These are phyloP conservation scores for Thripadectes ignobilis DNA, from an alignment of 2,797 vertebrate species.

Conservation along the genomic window DNA sequence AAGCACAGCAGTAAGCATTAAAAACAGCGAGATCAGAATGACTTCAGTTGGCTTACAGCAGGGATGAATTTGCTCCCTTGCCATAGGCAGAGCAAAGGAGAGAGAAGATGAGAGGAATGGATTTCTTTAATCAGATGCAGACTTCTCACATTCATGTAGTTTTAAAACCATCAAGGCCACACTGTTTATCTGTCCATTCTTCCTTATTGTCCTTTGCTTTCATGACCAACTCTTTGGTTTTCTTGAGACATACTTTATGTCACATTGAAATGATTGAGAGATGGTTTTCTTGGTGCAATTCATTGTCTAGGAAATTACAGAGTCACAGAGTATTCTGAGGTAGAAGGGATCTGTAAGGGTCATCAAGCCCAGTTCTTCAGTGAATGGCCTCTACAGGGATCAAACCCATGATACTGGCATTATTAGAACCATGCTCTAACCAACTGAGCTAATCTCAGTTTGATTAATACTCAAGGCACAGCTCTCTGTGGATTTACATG, in stretches of 20 bases:
- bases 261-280: neutral
- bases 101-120: neutral
- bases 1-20: slow-evolving; percentile 44
- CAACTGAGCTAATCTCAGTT: neutral
- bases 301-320: neutral
- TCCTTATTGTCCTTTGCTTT: neutral
- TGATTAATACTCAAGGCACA: neutral
- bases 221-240: neutral
- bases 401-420: neutral
- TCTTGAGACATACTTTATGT: neutral
- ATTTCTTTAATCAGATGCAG: slow-evolving; percentile 36
- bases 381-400: neutral
- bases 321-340: neutral
- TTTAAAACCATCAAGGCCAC: neutral
- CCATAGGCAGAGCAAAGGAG: neutral
- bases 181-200: neutral
- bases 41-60: slow-evolving; percentile 30
- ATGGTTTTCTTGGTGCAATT: neutral
- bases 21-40: slow-evolving; percentile 9
- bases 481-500: neutral
- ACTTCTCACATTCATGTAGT: neutral
- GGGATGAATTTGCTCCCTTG: slow-evolving; percentile 11
- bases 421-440: neutral
- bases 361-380: neutral
- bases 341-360: neutral